Conservation (phyloP, 2,113 vertebrate genomes). For the Phalacrocorax pelagicus region DNA sequence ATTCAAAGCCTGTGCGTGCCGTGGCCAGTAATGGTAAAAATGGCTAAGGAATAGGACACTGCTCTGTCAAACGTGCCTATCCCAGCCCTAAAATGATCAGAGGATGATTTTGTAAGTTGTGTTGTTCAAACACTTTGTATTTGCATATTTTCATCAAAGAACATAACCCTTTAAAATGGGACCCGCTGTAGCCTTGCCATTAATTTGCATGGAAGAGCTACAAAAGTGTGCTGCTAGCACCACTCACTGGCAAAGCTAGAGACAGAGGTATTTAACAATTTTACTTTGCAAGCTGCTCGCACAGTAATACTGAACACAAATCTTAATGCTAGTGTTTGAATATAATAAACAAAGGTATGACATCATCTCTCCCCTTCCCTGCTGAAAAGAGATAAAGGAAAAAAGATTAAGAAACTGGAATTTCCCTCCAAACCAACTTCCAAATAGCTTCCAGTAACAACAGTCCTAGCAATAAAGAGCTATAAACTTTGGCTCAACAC, state of each 20-base stretch:
- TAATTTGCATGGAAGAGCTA: not conserved
- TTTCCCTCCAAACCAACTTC: not conserved
- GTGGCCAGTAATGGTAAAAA: not conserved
- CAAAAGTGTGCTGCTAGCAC: slow-evolving; percentile 48
- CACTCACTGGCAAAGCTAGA: slow-evolving; percentile 40
- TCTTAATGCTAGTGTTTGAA: not conserved
- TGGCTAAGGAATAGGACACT: not conserved
- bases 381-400: rapidly evolving
- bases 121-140: slow-evolving; percentile 6
- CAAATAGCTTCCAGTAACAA: not conserved
- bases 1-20: rapidly evolving
- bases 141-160: not conserved
- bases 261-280: not conserved
- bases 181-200: not conserved
- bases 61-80: not conserved
- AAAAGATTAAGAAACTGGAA: not conserved
- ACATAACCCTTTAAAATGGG: not conserved
- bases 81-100: not conserved
- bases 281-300: not conserved
- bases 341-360: not conserved
- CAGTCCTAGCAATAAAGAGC: not conserved
- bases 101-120: not conserved
- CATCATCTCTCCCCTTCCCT: not conserved
- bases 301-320: not conserved
- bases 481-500: not conserved